These are phyloP conservation scores for Ammodytes dubius DNA, from an alignment of 2,113 vertebrate genomes.

Conservation along the genomic window DNA sequence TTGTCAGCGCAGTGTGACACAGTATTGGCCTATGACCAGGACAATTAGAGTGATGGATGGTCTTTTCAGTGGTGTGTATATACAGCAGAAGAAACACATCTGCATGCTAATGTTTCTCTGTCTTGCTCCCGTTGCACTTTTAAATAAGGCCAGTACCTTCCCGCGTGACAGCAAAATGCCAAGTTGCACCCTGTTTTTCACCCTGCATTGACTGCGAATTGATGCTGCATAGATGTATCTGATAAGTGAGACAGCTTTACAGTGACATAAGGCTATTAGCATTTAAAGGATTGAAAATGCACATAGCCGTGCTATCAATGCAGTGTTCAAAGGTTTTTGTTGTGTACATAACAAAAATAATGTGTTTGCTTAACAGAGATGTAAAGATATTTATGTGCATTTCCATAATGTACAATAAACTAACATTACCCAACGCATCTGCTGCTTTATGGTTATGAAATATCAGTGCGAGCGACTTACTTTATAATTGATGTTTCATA, in stretches of 20 bases:
- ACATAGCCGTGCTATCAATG: slow-evolving; percentile 18
- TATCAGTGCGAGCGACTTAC: neutral
- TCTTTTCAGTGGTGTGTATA: slow-evolving; percentile 41
- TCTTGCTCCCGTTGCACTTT: slow-evolving; percentile 13
- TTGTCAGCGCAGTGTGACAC: slow-evolving; percentile 37
- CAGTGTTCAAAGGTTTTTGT: neutral
- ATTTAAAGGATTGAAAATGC: slow-evolving; percentile 2
- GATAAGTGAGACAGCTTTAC: slow-evolving; percentile 20
- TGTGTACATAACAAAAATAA: neutral
- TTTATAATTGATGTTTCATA: slow-evolving; percentile 33
- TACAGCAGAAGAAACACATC: slow-evolving; percentile 66
- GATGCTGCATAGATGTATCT: neutral
- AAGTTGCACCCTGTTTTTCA: slow-evolving; percentile 15
- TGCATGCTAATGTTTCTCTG: slow-evolving; percentile 24
- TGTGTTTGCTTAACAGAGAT: neutral
- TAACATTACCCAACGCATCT: neutral
- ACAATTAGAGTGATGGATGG: slow-evolving; percentile 74
- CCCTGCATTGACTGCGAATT: neutral
- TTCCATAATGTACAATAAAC: slow-evolving; percentile 4
- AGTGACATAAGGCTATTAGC: slow-evolving; percentile 31
- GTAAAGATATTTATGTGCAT: neutral
- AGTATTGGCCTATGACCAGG: slow-evolving; percentile 61
- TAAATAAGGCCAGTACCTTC: slow-evolving; percentile 46
- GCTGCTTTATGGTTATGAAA: slow-evolving; percentile 10
- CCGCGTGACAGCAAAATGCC: slow-evolving; percentile 49